Evolutionary conservation across 2,888 invertebrate species (phyloP).

Genomic region (Oxystoma pomonae): DNA sequence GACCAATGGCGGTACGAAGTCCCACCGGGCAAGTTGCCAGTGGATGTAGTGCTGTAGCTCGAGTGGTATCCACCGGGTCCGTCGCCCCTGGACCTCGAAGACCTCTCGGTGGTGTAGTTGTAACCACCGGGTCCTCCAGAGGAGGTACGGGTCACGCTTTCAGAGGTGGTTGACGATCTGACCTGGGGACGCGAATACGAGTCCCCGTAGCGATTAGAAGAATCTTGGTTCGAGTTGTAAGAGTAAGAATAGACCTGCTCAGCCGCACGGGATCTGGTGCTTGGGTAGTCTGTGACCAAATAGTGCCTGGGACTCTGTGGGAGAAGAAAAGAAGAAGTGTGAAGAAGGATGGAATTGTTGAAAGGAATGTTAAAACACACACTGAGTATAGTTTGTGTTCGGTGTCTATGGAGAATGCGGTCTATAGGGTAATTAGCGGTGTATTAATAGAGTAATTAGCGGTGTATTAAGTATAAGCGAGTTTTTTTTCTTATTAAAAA

Average conservation of each 20-base stretch:
- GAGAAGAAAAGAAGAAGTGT: neutral
- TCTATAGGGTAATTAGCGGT: neutral
- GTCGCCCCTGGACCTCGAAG: slow-evolving; percentile 62
- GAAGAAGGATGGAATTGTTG: neutral
- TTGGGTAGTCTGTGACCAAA: slow-evolving; percentile 74
- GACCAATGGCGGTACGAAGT: slow-evolving; percentile 81
- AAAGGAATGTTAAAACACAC: neutral
- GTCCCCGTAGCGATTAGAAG: slow-evolving; percentile 50
- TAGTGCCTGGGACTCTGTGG: slow-evolving; percentile 82
- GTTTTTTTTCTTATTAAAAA: too few relatives aligned
- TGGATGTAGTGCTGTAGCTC: slow-evolving; percentile 73
- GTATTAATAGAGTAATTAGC: too few relatives aligned
- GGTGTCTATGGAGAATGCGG: neutral
- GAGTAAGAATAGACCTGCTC: slow-evolving; percentile 85
- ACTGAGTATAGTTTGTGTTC: neutral
- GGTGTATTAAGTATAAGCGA: too few relatives aligned
- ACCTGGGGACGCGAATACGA: slow-evolving; percentile 58
- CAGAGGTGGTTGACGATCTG: slow-evolving; percentile 63
- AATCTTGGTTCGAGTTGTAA: slow-evolving; percentile 61
- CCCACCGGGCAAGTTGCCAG: slow-evolving; percentile 80
- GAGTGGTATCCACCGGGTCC: slow-evolving; percentile 76
- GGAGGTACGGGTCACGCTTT: slow-evolving; percentile 62
- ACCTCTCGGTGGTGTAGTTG: slow-evolving; percentile 69
- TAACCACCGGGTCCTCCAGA: slow-evolving; percentile 66
- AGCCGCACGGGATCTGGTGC: slow-evolving; percentile 64